A percentile compares a stretch with the other conserved stretches of the same genome.
Evolutionary conservation across 2,797 vertebrate genomes (phyloP).

Genomic region (Galagoides demidoff): DNA sequence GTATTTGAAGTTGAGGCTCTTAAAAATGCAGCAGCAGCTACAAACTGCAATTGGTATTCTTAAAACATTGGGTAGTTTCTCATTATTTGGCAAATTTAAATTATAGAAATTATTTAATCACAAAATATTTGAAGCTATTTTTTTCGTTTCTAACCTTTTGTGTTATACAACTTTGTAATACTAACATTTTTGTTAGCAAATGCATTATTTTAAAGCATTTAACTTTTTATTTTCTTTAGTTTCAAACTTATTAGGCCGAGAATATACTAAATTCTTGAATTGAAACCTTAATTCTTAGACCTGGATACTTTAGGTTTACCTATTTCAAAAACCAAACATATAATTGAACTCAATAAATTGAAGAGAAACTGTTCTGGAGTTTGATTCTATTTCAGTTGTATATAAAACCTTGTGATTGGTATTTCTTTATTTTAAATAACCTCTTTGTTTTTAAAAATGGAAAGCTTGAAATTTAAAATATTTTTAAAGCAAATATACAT

Average conservation of each 20-base stretch:
- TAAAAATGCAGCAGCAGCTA: constrained; percentile 70
- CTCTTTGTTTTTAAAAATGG: background rate
- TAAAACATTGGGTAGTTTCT: constrained; percentile 13
- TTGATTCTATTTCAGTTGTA: constrained; percentile 40
- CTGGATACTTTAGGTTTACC: background rate
- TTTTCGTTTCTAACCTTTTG: constrained; percentile 26
- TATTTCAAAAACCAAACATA: background rate
- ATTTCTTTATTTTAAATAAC: constrained; percentile 41
- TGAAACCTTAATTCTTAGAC: constrained; percentile 4
- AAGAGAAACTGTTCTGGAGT: background rate
- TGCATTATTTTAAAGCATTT: constrained; percentile 25
- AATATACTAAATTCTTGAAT: background rate
- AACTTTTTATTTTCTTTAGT: constrained; percentile 39
- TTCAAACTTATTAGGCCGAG: constrained; percentile 3
- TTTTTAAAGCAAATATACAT: constrained; percentile 5
- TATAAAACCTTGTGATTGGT: background rate
- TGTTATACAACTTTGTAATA: constrained; percentile 1
- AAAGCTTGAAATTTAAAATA: constrained; percentile 45
- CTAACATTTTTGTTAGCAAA: constrained; percentile 39
- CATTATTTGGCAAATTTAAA: constrained; percentile 41
- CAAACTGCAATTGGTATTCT: constrained; percentile 30
- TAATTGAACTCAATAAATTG: constrained; percentile 32
- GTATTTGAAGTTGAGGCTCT: constrained; percentile 84
- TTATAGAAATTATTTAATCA: background rate
- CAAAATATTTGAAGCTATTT: constrained; percentile 31